A percentile compares a stretch with the other conserved stretches of the same genome.
Evolutionary conservation across 2,113 vertebrate species (phyloP).

Genomic region (Galeopterus variegatus): DNA sequence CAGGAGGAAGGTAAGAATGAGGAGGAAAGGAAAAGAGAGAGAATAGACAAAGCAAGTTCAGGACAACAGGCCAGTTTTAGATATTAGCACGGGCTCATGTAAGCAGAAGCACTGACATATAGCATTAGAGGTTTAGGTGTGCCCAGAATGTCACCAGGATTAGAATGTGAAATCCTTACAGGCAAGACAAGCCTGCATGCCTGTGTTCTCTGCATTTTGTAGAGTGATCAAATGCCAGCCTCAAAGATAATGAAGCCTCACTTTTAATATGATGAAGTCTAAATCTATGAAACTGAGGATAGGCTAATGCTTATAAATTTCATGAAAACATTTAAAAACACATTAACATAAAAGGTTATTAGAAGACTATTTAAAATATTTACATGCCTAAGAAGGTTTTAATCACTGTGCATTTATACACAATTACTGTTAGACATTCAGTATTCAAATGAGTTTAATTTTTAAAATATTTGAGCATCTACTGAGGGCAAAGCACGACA

Average conservation of each 20-base stretch:
- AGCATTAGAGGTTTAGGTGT: background rate
- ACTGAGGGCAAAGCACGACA: background rate
- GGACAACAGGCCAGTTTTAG: too few relatives aligned
- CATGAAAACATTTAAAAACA: slow-evolving; percentile 18
- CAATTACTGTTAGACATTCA: background rate
- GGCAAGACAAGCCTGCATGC: background rate
- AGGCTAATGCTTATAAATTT: slow-evolving; percentile 6
- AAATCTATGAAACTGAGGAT: background rate
- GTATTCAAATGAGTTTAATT: background rate
- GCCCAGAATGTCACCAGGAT: background rate
- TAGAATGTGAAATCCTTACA: background rate
- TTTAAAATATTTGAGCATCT: background rate
- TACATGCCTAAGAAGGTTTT: slow-evolving; percentile 1
- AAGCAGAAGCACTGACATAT: background rate
- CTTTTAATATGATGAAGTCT: slow-evolving; percentile 47
- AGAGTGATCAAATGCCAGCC: background rate
- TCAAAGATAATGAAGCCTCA: background rate
- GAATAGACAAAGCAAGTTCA: background rate
- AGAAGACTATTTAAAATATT: background rate
- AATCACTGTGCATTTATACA: background rate
- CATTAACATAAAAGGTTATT: background rate
- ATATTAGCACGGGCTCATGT: rapidly evolving
- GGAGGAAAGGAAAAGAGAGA: background rate
- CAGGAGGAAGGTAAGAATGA: background rate
- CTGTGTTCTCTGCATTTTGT: background rate